Evolutionary conservation across 2,113 vertebrate species (phyloP), one percentile per base, ranked within the genome.

Genomic region (Eonycteris spelaea): DNA sequence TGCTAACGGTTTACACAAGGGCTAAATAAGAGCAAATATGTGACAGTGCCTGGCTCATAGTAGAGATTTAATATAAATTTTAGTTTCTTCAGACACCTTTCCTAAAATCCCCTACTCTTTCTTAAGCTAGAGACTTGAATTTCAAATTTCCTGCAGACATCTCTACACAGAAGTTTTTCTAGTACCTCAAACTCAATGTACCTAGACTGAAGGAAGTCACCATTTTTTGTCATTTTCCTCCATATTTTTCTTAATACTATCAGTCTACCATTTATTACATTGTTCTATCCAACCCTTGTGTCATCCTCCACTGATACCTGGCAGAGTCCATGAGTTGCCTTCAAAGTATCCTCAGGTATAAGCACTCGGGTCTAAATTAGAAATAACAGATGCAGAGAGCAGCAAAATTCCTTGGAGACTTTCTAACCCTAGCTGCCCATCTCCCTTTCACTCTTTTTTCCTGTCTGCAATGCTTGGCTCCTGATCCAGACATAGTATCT

Each of bases 391-490:
- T 73, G 45, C 45, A 80, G 26, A 87, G 8, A 89, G 24, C 40
- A 78, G n/a, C 57, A 48, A 63, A 91, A 95, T 91, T 91, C 80
- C 80, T 40, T 63, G 63, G 63, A 86, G 51, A 79, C n/a, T 79
- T 48, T 61, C 53, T 86, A 86, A 91, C 22, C 53, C 61, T 90
- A 43, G 51, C 15, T 38, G 30, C 30, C n/a, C 19, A 14, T 22
- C 30, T 90, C 11, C 3, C 21, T 13, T 89, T 59, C 14, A 57
- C 2, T 9, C 22, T 30, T 24, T 73, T 65, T 55, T 65, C 65
- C 91, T 19, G 40, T 70, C 8, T 71, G 53, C 12, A 63, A 26
- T 71, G 21, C 22, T 45, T 79, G 74, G 43, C 53, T 80, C 65
- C 45, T 61, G 43, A 79, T 63, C 28, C 21, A 71, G 73, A 86